Evolutionary conservation across 2,797 vertebrate species (phyloP).

Genomic region (Rhincodon typus): DNA sequence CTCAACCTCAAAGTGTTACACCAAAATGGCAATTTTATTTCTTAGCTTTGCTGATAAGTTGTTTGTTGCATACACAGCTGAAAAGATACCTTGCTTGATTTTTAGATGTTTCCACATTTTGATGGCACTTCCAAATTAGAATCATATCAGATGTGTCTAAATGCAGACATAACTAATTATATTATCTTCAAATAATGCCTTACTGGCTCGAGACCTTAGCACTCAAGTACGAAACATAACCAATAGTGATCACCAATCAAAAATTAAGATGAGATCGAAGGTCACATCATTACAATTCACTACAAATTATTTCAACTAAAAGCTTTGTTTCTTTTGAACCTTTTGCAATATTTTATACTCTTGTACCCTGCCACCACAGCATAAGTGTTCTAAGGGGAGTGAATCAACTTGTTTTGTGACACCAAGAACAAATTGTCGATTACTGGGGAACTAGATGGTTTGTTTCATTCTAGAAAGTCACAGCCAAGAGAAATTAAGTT

Average conservation of each 20-base stretch:
- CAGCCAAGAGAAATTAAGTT: not conserved
- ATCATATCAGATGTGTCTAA: not conserved
- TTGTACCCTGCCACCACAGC: not conserved
- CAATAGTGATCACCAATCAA: not conserved
- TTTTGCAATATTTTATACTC: not conserved
- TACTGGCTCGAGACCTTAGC: not conserved
- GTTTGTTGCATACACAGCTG: not conserved
- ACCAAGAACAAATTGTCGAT: not conserved
- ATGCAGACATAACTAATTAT: not conserved
- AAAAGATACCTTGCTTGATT: not conserved
- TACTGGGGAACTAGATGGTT: not conserved
- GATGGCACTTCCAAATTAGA: not conserved
- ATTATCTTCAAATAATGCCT: not conserved
- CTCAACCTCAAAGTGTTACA: not conserved
- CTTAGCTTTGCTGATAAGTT: not conserved
- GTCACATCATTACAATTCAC: not conserved
- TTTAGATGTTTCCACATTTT: not conserved
- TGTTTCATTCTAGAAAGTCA: not conserved
- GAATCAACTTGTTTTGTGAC: not conserved
- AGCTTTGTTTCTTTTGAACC: not conserved
- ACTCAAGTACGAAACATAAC: not conserved
- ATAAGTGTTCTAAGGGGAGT: not conserved
- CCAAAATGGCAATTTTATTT: conserved; percentile 10
- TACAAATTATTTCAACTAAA: not conserved
- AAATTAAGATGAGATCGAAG: conserved; percentile 2